Evolutionary conservation across 2,888 invertebrate species (phyloP).

Genomic region (Pharmacophagus antenor): DNA sequence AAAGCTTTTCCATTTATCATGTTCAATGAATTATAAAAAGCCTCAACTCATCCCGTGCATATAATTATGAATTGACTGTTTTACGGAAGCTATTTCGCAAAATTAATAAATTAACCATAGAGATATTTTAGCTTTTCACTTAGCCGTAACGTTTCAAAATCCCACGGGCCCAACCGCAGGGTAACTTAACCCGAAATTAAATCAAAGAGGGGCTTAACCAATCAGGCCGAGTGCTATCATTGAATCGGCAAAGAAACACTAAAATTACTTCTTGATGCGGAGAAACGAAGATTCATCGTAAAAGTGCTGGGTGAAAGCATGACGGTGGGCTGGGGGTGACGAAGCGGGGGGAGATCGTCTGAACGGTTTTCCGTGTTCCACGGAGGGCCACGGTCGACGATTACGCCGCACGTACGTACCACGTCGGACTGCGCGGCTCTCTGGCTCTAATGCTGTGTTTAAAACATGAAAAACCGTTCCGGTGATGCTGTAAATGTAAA

Average conservation of each 20-base stretch:
- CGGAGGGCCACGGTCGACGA: conserved; percentile 72
- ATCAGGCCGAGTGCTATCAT: conserved; percentile 80
- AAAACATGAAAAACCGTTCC: conserved; percentile 79
- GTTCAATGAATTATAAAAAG: no score
- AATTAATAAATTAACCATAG: conserved; percentile 44
- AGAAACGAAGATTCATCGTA: conserved; percentile 82
- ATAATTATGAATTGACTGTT: not conserved
- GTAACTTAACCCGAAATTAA: conserved; percentile 80
- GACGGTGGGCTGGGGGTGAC: conserved; percentile 42
- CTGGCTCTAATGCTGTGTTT: conserved; percentile 72
- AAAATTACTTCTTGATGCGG: conserved; percentile 81
- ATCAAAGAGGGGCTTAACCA: conserved; percentile 80
- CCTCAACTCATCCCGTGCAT: no score
- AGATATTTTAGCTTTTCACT: conserved; percentile 32
- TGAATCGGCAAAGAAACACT: conserved; percentile 81
- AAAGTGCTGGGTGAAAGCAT: conserved; percentile 68
- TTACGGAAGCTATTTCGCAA: not conserved
- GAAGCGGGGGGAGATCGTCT: conserved; percentile 59
- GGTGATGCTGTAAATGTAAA: conserved; percentile 71
- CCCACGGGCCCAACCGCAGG: conserved; percentile 69
- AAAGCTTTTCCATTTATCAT: no score
- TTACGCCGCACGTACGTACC: conserved; percentile 71
- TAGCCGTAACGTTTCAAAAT: conserved; percentile 52
- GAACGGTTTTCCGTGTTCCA: conserved; percentile 80
- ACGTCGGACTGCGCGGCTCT: conserved; percentile 57